These are phyloP conservation scores for Pomatorhinus ruficollis DNA, from an alignment of 2,113 vertebrate species.

Conservation along the genomic window DNA sequence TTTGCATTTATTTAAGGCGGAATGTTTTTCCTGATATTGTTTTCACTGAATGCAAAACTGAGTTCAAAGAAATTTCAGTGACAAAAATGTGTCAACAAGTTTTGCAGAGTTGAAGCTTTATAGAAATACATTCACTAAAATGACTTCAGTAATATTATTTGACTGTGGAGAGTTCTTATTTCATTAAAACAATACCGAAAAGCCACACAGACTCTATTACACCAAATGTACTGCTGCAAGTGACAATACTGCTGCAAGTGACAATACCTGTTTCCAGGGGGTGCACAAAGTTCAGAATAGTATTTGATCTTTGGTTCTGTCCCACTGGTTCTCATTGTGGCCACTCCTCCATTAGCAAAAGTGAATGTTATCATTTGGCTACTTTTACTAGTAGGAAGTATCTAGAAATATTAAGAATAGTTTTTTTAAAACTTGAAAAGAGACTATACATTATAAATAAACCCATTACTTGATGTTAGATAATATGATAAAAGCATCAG, in stretches of 20 bases:
- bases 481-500: not conserved
- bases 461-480: not conserved
- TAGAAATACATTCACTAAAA: not conserved
- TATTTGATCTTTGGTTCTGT: slow-evolving; percentile 99
- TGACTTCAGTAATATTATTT: not conserved
- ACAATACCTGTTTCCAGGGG: slow-evolving; percentile 91
- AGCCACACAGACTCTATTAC: not conserved
- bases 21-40: not conserved
- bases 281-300: slow-evolving; percentile 91
- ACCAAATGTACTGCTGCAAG: not conserved
- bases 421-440: not conserved
- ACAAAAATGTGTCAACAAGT: not conserved
- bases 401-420: slow-evolving; percentile 67
- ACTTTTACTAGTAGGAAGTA: slow-evolving; percentile 91
- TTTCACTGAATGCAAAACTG: not conserved
- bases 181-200: not conserved
- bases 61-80: not conserved
- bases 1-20: not conserved
- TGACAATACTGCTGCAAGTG: not conserved
- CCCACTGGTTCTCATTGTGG: slow-evolving; percentile 95
- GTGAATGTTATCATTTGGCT: slow-evolving; percentile 99
- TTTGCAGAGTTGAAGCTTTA: not conserved
- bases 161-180: not conserved
- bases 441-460: not conserved
- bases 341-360: slow-evolving; percentile 92